phyloP scores from a whole-genome alignment of 2,797 vertebrate species.

The Crax fasciolata region DNA sequence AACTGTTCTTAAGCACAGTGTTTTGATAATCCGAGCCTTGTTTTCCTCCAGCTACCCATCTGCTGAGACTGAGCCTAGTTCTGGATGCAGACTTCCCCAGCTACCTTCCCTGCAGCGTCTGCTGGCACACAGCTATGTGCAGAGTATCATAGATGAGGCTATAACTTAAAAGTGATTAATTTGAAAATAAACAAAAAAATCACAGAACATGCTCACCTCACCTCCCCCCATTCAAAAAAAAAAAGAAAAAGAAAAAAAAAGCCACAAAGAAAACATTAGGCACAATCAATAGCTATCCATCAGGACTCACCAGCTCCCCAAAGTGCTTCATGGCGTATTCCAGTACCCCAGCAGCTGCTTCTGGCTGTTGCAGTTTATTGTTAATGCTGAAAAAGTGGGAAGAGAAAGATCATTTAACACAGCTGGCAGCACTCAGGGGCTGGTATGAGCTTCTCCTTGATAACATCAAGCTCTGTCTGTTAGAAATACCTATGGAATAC shows the following conservation, averaged over 20 bases:
- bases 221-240: not conserved
- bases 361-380: conserved; percentile 98
- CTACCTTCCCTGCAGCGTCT: not conserved
- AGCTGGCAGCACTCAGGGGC: not conserved
- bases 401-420: conserved; percentile 7
- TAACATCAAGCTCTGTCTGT: not conserved
- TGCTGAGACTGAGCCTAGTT: not conserved
- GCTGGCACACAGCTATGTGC: not conserved
- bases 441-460: not conserved
- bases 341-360: conserved; percentile 96
- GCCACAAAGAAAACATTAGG: not conserved
- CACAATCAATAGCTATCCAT: not conserved
- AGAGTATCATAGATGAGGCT: rapidly evolving
- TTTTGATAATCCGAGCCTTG: not conserved
- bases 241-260: too few species aligned
- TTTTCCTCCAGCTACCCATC: not conserved
- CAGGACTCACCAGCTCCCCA: conserved; percentile 93
- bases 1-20: not conserved
- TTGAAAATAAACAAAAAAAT: not conserved
- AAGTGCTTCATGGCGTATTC: conserved; percentile 99
- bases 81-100: not conserved
- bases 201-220: not conserved
- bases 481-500: not conserved
- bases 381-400: conserved; percentile 90
- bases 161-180: rapidly evolving